phyloP scores from a whole-genome alignment of 2,113 vertebrate species.

The Butorides virescens region DNA sequence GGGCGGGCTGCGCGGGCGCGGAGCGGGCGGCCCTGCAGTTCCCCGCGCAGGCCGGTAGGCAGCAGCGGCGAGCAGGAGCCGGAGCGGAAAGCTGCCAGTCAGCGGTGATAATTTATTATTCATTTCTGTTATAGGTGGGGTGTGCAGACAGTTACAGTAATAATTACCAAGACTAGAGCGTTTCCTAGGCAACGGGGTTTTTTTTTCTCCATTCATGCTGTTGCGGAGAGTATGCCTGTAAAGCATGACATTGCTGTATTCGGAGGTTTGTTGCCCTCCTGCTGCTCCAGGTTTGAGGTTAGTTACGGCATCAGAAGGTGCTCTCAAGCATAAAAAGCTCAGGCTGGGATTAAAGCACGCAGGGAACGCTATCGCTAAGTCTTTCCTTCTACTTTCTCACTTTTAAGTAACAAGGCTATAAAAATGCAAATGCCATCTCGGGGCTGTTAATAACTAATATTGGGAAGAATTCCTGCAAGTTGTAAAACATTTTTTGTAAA shows the following conservation, averaged over 20 bases:
- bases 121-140: conserved; percentile 99
- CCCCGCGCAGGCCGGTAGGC: conserved; percentile 75
- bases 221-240: conserved; percentile 77
- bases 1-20: not conserved
- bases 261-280: conserved; percentile 78
- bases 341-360: conserved; percentile 75
- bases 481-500: conserved; percentile 37
- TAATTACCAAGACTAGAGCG: conserved; percentile 96
- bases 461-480: conserved; percentile 56
- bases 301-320: conserved; percentile 80
- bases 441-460: conserved; percentile 58
- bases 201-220: conserved; percentile 79
- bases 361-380: conserved; percentile 16
- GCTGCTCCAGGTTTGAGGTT: conserved; percentile 79
- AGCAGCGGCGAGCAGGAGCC: conserved; percentile 82
- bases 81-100: conserved; percentile 88
- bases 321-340: conserved; percentile 78
- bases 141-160: conserved; percentile 97
- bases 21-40: not conserved
- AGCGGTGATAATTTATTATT: conserved; percentile 92
- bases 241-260: conserved; percentile 88
- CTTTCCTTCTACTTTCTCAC: conserved; percentile 52
- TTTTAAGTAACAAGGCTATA: conserved; percentile 70
- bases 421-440: conserved; percentile 68
- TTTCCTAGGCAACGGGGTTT: conserved; percentile 92